Percentiles rank a stretch among this genome's conserved stretches.
These are phyloP conservation scores for Dryobotodes eremita DNA, from an alignment of 2,888 invertebrate species.

Conservation along the genomic window DNA sequence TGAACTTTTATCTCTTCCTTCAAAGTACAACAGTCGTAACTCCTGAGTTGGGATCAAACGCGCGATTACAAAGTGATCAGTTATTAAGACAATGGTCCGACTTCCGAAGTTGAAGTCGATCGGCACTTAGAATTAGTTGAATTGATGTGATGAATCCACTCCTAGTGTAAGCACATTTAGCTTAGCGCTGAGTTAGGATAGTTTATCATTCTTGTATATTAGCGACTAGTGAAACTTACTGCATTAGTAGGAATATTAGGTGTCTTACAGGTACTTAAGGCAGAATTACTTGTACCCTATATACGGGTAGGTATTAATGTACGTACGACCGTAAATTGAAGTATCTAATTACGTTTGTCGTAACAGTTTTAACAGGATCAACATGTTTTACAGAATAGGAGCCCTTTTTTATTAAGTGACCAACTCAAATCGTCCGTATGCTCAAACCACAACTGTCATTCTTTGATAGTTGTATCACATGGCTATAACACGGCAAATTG, in stretches of 20 bases:
- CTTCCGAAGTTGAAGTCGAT: constrained; percentile 52
- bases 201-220: constrained; percentile 57
- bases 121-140: constrained; percentile 59
- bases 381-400: neutral
- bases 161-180: constrained; percentile 57
- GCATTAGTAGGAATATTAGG: constrained; percentile 38
- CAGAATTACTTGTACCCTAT: neutral
- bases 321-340: neutral
- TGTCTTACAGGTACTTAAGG: neutral
- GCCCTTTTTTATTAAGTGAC: neutral
- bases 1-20: neutral
- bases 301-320: neutral
- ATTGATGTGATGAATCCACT: constrained; percentile 61
- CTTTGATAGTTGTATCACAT: neutral
- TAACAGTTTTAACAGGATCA: neutral
- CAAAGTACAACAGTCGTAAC: neutral
- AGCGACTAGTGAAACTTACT: constrained; percentile 43
- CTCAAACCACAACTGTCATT: neutral
- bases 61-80: constrained; percentile 46
- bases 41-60: constrained; percentile 2
- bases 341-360: neutral
- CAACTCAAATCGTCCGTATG: neutral
- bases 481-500: neutral
- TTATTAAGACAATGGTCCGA: constrained; percentile 55
- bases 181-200: constrained; percentile 43